phyloP scores from a whole-genome alignment of 2,113 vertebrate species.

The Eulacestoma nigropectus region DNA sequence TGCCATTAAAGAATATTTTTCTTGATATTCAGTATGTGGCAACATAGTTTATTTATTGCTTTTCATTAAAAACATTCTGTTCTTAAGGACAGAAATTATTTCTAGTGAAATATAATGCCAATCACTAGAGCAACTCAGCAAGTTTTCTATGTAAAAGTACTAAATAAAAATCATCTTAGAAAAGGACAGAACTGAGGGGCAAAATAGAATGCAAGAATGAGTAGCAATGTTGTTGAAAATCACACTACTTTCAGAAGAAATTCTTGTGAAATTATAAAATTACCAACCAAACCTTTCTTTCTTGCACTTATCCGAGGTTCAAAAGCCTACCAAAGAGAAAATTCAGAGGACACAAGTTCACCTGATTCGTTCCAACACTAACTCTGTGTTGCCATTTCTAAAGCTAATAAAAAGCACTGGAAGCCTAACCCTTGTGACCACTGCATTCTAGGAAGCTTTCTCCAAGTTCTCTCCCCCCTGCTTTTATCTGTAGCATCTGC shows the following conservation, averaged over 20 bases:
- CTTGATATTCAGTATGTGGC: background rate
- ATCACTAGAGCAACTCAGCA: background rate
- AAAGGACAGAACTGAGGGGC: background rate
- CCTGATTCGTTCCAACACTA: background rate
- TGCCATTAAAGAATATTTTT: background rate
- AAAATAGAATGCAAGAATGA: background rate
- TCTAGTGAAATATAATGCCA: background rate
- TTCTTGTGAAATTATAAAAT: background rate
- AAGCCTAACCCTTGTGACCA: background rate
- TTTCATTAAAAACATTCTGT: background rate
- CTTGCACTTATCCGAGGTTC: background rate
- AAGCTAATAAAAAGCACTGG: background rate
- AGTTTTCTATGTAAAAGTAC: background rate
- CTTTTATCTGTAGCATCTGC: background rate
- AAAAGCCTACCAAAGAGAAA: background rate
- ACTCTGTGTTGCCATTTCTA: background rate
- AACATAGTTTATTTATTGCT: background rate
- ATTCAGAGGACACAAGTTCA: background rate
- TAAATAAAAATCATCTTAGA: background rate
- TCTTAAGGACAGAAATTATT: background rate
- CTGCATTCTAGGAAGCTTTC: background rate
- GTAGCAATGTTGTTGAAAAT: background rate
- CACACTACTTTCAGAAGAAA: background rate
- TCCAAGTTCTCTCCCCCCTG: background rate
- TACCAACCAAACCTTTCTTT: background rate